Evolutionary conservation across 1,140 invertebrate species (phyloP), one percentile per base, ranked within the genome.

Genomic region (Zaprionus davidi): DNA sequence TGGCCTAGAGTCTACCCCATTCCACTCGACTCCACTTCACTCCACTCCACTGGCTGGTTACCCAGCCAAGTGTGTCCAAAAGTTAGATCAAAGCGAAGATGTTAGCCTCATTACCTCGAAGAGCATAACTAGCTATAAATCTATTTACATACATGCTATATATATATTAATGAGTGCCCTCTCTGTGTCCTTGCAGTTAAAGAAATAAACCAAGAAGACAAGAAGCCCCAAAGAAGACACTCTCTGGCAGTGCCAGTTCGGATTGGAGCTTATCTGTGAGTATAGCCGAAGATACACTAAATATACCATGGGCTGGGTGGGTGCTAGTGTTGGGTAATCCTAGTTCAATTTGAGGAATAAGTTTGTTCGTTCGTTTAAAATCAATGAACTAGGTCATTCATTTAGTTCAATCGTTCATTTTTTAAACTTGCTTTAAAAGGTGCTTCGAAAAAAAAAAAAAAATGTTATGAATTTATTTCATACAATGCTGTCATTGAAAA

Each of bases 31-130:
- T 28, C 26, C 26, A 6, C 26, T 28, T 0, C 26, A 46, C 51
- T 58, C 41, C 28, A 76, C 28, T 64, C 31, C 59, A 12, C 46
- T 49, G 20, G 56, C 44, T 59, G 65, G 62, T 38, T 75, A 55
- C 59, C 62, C 58, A 69, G 65, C 76, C 53, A 49, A 81, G 79
- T 73, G 78, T 67, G 60, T 38, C 67, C 57, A 63, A 71, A 55
- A 56, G 24, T 31, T 13, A 31, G 66, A 78, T 68, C 44, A 53
- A 41, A 38, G 22, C 46, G 41, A 63, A 80, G 57, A 80, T 75
- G 58, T 59, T 12, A 67, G 46, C 49, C 31, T 44, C 22, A 22
- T 60, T 38, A 51, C 6, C 46, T 67, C n/a, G 20, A 59, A 44
- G 12, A 13, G n/a, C 36, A 0, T 9, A 28, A 1, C 41, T 17